Percentiles rank a stretch among this genome's conserved stretches.
These are phyloP conservation scores for Chloroclysta siterata DNA, from an alignment of 2,888 invertebrate genomes.

Conservation along the genomic window DNA sequence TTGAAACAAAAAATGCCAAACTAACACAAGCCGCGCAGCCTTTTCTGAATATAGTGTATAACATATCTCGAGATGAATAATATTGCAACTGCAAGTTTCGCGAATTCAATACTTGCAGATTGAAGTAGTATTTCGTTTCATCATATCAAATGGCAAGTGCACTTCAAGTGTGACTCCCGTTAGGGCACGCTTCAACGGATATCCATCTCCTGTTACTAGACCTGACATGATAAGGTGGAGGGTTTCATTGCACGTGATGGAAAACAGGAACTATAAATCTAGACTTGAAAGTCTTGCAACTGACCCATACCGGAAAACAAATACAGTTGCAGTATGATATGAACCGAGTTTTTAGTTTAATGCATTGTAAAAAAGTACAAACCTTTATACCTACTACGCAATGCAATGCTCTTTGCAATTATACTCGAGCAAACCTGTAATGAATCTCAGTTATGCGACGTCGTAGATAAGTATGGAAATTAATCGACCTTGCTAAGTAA, in stretches of 20 bases:
- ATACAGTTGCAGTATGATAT: not conserved
- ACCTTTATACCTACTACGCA: constrained; percentile 21
- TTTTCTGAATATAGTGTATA: not conserved
- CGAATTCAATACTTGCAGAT: constrained; percentile 46
- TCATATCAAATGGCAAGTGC: constrained; percentile 72
- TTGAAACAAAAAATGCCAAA: constrained; percentile 28
- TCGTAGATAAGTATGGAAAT: constrained; percentile 48
- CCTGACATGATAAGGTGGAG: constrained; percentile 40
- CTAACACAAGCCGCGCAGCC: not conserved
- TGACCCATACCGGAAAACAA: constrained; percentile 10
- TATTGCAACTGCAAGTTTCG: constrained; percentile 26
- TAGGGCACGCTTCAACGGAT: constrained; percentile 72
- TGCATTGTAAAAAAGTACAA: constrained; percentile 3
- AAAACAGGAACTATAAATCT: constrained; percentile 26
- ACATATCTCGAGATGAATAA: constrained; percentile 10
- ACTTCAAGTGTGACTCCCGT: constrained; percentile 76
- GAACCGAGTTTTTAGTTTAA: constrained; percentile 6
- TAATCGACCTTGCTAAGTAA: constrained; percentile 50
- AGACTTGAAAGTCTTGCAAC: constrained; percentile 10
- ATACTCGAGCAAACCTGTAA: constrained; percentile 37
- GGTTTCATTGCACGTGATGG: constrained; percentile 21
- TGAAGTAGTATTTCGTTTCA: constrained; percentile 61
- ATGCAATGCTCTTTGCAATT: constrained; percentile 31
- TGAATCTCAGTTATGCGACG: constrained; percentile 41
- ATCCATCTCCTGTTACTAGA: constrained; percentile 68